These are phyloP conservation scores for Cuculus canorus DNA, from an alignment of 2,797 vertebrate genomes.

Conservation along the genomic window DNA sequence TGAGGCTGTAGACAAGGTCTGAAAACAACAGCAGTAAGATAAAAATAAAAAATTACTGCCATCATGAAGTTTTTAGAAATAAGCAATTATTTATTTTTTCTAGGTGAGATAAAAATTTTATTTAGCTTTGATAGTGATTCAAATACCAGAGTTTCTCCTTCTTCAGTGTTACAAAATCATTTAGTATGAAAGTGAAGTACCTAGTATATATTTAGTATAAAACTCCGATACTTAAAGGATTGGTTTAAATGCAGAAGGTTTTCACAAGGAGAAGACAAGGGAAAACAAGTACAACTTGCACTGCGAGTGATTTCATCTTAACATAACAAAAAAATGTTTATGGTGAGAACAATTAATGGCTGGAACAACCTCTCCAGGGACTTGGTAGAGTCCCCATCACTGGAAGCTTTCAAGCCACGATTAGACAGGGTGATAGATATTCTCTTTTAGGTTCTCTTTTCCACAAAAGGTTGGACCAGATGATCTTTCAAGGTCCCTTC, in stretches of 20 bases:
- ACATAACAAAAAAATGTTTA: neutral
- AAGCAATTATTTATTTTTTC: neutral
- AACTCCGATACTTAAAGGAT: neutral
- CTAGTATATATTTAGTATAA: neutral
- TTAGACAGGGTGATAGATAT: neutral
- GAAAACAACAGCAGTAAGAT: neutral
- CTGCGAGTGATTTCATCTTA: neutral
- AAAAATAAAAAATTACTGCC: neutral
- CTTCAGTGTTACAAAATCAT: neutral
- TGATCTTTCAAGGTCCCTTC: accelerated
- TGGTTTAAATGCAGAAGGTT: neutral
- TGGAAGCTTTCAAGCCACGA: neutral
- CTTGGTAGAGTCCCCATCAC: neutral
- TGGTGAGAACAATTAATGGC: neutral
- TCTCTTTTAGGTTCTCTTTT: neutral
- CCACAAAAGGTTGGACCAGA: neutral
- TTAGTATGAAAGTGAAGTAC: neutral
- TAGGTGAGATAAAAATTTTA: neutral
- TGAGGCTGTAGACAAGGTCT: neutral
- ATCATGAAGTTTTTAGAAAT: neutral
- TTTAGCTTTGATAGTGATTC: neutral
- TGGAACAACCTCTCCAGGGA: neutral
- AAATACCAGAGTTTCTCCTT: neutral
- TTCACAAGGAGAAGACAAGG: neutral
- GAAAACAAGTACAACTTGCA: neutral